A percentile compares a stretch with the other conserved stretches of the same genome.
These are phyloP conservation scores for Atherinomorus stipes DNA, from an alignment of 2,113 vertebrate species.

Conservation along the genomic window DNA sequence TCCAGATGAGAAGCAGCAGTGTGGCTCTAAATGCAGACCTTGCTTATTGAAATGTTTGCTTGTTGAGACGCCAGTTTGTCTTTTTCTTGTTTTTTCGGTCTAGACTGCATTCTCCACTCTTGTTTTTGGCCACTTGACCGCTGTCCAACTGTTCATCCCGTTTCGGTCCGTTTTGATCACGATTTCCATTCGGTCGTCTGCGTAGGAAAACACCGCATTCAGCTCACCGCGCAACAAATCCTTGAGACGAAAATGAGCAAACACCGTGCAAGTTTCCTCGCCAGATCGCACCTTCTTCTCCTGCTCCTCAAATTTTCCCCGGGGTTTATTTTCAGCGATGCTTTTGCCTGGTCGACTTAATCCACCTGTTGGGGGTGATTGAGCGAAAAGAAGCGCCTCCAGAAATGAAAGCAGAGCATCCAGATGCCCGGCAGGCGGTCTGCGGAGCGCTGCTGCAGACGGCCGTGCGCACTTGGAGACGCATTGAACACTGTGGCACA, in stretches of 20 bases:
- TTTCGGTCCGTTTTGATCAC: constrained; percentile 46
- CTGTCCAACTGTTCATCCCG: constrained; percentile 42
- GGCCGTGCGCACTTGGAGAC: constrained; percentile 76
- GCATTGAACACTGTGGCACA: constrained; percentile 55
- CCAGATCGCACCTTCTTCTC: constrained; percentile 25
- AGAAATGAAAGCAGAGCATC: constrained; percentile 44
- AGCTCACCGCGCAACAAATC: constrained; percentile 50
- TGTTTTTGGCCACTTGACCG: constrained; percentile 33
- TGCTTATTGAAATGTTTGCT: constrained; percentile 4
- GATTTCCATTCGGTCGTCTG: constrained; percentile 43
- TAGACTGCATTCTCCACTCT: constrained; percentile 35
- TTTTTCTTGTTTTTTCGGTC: constrained; percentile 26
- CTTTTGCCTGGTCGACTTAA: constrained; percentile 31
- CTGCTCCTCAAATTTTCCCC: constrained; percentile 13
- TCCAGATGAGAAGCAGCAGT: constrained; percentile 32
- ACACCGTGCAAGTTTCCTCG: constrained; percentile 47
- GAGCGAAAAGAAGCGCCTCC: constrained; percentile 52
- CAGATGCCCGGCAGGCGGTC: constrained; percentile 66
- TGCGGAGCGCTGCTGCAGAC: constrained; percentile 70
- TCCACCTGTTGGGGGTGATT: constrained; percentile 71
- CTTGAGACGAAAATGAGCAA: constrained; percentile 28
- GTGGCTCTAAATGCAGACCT: constrained; percentile 19
- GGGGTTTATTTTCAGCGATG: constrained; percentile 5
- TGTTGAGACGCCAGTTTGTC: constrained; percentile 26
- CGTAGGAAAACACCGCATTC: constrained; percentile 35